A percentile compares a stretch with the other conserved stretches of the same genome.
phyloP scores from a whole-genome alignment of 2,888 invertebrate genomes.

The Pyralis farinalis region DNA sequence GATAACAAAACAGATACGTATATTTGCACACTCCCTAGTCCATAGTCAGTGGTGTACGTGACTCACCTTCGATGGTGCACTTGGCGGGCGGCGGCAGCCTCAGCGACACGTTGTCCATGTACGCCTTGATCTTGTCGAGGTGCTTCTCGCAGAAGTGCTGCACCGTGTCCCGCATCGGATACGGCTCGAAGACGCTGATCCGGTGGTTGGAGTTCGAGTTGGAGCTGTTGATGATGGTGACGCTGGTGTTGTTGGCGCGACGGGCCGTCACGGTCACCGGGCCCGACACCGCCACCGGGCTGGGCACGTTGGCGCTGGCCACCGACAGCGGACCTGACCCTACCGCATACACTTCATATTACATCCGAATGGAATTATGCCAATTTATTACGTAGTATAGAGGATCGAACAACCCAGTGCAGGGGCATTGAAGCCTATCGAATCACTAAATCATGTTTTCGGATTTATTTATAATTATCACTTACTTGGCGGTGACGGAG shows the following conservation, averaged over 20 bases:
- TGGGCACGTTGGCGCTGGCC: slow-evolving; percentile 27
- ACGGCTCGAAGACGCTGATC: slow-evolving; percentile 93
- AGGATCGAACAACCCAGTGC: no score
- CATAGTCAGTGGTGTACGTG: slow-evolving; percentile 92
- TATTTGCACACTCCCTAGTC: no score
- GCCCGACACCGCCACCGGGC: slow-evolving; percentile 70
- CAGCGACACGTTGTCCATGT: slow-evolving; percentile 93
- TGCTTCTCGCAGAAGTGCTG: slow-evolving; percentile 98
- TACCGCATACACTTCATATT: no score
- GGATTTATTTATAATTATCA: no score
- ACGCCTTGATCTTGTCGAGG: slow-evolving; percentile 93
- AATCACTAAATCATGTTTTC: no score
- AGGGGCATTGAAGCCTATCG: no score
- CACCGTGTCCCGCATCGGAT: slow-evolving; percentile 94
- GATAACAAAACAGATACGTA: no score
- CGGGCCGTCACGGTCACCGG: slow-evolving; percentile 83
- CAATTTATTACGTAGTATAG: no score
- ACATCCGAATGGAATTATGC: no score
- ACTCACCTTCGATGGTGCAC: slow-evolving; percentile 94
- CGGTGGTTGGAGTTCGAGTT: slow-evolving; percentile 63
- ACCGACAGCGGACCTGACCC: slow-evolving; percentile 15
- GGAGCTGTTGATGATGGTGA: slow-evolving; percentile 84
- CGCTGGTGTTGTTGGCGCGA: slow-evolving; percentile 87
- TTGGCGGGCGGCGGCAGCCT: slow-evolving; percentile 94
- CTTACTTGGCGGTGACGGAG: no score